Evolutionary conservation across 2,113 vertebrate genomes (phyloP).

Genomic region (Axis porcinus): DNA sequence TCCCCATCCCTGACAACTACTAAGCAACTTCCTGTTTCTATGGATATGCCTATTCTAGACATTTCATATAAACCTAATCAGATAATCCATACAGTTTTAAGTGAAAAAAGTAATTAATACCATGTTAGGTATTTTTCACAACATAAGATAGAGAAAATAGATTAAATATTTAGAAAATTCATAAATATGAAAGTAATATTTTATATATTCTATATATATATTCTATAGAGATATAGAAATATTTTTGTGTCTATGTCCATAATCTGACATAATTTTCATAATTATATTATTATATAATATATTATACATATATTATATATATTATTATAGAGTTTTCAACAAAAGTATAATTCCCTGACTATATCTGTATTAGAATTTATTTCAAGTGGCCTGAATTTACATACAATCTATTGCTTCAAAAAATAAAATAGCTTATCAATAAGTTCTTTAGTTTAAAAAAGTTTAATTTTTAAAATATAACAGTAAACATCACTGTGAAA

Average conservation of each 20-base stretch:
- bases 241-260: background rate
- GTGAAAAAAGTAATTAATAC: background rate
- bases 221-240: background rate
- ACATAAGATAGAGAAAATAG: background rate
- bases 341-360: conserved; percentile 39
- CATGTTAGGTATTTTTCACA: conserved; percentile 3
- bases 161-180: conserved; percentile 20
- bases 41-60: background rate
- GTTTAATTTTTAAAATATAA: background rate
- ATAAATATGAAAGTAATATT: conserved; percentile 8
- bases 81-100: background rate
- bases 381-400: conserved; percentile 56
- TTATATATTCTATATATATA: conserved; percentile 13
- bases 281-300: background rate
- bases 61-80: background rate
- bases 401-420: conserved; percentile 67
- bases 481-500: background rate
- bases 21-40: background rate
- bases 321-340: conserved; percentile 32
- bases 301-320: no score
- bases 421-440: background rate
- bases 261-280: background rate
- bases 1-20: background rate
- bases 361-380: conserved; percentile 42
- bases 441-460: conserved; percentile 34